Evolutionary conservation across 2,888 invertebrate genomes (phyloP).

Genomic region (Plagodis dolabraria): DNA sequence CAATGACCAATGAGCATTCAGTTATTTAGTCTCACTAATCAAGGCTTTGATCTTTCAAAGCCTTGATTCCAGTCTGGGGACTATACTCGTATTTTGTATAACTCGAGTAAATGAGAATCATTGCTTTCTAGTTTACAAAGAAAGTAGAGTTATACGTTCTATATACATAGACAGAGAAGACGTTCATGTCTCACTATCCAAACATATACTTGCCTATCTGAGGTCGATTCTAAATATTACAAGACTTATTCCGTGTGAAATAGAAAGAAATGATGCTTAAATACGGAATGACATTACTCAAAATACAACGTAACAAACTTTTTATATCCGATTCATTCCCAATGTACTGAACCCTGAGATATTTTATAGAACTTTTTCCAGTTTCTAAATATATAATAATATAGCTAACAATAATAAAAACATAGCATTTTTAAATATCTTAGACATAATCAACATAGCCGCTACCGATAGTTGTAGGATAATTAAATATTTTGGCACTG

Average conservation of each 20-base stretch:
- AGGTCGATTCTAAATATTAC: too few species aligned
- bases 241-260: background rate
- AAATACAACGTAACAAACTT: conserved; percentile 28
- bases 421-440: conserved; percentile 38
- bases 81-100: too few species aligned
- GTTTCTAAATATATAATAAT: conserved; percentile 41
- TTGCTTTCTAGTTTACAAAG: too few species aligned
- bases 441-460: conserved; percentile 36
- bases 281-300: conserved; percentile 1
- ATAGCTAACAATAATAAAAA: conserved; percentile 41
- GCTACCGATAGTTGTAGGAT: conserved; percentile 31
- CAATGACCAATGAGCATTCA: too few species aligned
- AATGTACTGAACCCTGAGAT: conserved; percentile 49
- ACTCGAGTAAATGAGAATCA: too few species aligned
- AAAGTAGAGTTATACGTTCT: too few species aligned
- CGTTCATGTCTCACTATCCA: too few species aligned
- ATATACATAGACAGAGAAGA: too few species aligned
- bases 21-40: too few species aligned
- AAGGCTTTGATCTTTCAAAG: too few species aligned
- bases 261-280: background rate
- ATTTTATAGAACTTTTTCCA: conserved; percentile 66
- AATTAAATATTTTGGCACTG: conserved; percentile 35
- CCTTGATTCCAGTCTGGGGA: too few species aligned
- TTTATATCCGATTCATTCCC: conserved; percentile 44
- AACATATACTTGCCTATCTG: too few species aligned